Evolutionary conservation across 2,888 invertebrate genomes (phyloP).

Genomic region (Crematogaster levior): DNA sequence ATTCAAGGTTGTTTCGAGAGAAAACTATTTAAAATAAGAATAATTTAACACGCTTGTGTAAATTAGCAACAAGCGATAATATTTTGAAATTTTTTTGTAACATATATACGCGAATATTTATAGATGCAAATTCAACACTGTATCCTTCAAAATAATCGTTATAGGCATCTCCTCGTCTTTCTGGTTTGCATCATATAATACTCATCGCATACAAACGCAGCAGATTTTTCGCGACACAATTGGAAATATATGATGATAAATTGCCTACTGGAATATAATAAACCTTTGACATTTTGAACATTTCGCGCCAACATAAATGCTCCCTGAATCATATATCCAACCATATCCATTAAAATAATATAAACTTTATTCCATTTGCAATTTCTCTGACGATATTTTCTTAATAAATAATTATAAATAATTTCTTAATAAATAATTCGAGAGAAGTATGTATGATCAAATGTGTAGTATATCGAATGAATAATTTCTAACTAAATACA

Average conservation of each 20-base stretch:
- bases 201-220: neutral
- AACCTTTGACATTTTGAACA: constrained; percentile 6
- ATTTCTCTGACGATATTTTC: neutral
- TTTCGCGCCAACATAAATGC: neutral
- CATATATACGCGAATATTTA: neutral
- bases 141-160: neutral
- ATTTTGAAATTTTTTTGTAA: neutral
- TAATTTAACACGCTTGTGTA: neutral
- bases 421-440: constrained; percentile 15
- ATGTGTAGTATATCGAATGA: too few relatives aligned
- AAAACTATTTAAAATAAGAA: constrained; percentile 20
- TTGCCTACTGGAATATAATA: constrained; percentile 6
- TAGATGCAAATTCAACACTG: neutral
- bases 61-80: neutral
- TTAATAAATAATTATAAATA: too few relatives aligned
- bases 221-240: neutral
- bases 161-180: neutral
- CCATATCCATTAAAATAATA: constrained; percentile 1
- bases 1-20: neutral
- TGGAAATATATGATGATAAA: constrained; percentile 13
- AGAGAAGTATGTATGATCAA: neutral
- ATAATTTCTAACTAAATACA: neutral
- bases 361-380: neutral
- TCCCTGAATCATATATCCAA: neutral
- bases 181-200: neutral